Percentiles rank a stretch among this genome's conserved stretches.
Conservation (phyloP, 2,888 invertebrate species). For the Drosophila aldrichi region DNA sequence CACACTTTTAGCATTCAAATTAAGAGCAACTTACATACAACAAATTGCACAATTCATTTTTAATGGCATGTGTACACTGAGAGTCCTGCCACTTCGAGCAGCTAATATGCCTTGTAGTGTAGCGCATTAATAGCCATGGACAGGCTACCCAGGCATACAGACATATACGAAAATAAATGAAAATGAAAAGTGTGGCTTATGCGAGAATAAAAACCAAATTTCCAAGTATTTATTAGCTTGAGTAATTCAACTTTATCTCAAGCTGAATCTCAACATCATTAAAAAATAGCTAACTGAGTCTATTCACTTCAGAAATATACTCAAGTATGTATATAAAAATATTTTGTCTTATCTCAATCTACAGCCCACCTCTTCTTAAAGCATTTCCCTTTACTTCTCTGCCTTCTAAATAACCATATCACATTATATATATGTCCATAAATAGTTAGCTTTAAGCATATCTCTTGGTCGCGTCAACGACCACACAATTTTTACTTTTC, state of each 20-base stretch:
- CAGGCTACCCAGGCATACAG: neutral
- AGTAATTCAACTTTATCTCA: neutral
- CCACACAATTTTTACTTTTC: neutral
- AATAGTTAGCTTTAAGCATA: conserved; percentile 6
- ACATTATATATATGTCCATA: neutral
- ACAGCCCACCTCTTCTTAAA: neutral
- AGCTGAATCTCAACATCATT: neutral
- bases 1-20: conserved; percentile 2
- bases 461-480: neutral
- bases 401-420: neutral
- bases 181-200: neutral
- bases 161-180: neutral
- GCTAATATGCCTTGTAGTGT: conserved; percentile 20
- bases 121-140: conserved; percentile 26
- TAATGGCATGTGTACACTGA: neutral
- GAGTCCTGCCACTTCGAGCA: neutral
- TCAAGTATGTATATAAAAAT: no score
- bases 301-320: no score
- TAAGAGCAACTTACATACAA: conserved; percentile 1
- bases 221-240: neutral
- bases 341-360: neutral
- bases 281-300: neutral
- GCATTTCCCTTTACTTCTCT: neutral
- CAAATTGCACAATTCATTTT: conserved; percentile 11
- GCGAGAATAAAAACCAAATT: neutral